A percentile compares a stretch with the other conserved stretches of the same genome.
These are phyloP conservation scores for Eulemur rubriventer DNA, from an alignment of 2,797 vertebrate species.

Conservation along the genomic window DNA sequence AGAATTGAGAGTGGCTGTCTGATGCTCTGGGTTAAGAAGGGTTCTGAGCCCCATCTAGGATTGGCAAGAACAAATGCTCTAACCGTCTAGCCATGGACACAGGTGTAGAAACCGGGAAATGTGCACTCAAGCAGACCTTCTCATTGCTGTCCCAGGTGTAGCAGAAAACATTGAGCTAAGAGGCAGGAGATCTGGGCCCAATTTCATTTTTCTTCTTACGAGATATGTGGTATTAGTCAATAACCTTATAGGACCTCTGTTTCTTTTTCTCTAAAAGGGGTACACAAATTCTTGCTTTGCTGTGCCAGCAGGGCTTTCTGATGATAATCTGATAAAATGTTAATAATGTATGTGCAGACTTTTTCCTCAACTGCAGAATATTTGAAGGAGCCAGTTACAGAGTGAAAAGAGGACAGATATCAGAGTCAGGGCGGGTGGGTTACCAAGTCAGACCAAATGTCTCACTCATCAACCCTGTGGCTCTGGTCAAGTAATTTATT, in stretches of 20 bases:
- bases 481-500: too few relatives aligned
- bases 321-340: fast-evolving
- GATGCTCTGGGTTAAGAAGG: not conserved
- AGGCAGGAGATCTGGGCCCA: not conserved
- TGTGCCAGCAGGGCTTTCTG: too few relatives aligned
- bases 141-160: fast-evolving
- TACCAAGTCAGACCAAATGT: too few relatives aligned
- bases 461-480: not conserved
- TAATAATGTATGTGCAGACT: fast-evolving
- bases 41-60: not conserved
- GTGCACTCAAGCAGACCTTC: not conserved
- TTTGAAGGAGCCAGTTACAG: not conserved
- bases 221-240: fast-evolving
- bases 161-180: not conserved
- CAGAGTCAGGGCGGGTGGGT: fast-evolving
- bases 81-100: not conserved
- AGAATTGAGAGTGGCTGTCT: fast-evolving
- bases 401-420: not conserved
- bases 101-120: fast-evolving
- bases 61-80: not conserved
- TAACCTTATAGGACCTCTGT: not conserved
- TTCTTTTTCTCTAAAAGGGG: not conserved
- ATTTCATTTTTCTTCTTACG: not conserved
- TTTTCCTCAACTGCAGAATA: not conserved
- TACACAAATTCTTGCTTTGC: fast-evolving